phyloP scores from a whole-genome alignment of 2,797 vertebrate genomes.

The Alexandromys oeconomus region DNA sequence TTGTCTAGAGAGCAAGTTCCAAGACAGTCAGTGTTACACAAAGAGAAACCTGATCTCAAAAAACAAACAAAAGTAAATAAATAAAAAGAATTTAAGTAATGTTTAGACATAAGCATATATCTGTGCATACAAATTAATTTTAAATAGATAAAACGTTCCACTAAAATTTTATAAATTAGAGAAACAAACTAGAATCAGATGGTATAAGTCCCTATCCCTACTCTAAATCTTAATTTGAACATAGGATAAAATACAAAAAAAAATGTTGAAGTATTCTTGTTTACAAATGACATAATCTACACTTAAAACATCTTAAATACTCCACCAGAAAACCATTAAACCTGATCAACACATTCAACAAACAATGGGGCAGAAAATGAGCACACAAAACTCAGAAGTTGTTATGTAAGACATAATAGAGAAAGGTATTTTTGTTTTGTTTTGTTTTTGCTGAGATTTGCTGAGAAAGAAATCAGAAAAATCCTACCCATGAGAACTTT shows the following conservation, averaged over 20 bases:
- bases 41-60: background rate
- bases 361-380: background rate
- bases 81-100: background rate
- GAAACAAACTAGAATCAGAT: conserved; percentile 59
- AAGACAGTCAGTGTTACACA: background rate
- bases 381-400: background rate
- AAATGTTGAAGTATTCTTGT: background rate
- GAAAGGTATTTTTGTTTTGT: background rate
- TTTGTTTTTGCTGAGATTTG: background rate
- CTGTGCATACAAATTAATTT: background rate
- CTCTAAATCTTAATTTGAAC: background rate
- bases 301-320: background rate
- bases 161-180: conserved; percentile 31
- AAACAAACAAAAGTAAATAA: background rate
- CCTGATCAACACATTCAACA: background rate
- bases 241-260: background rate
- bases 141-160: conserved; percentile 31
- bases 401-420: background rate
- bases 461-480: background rate
- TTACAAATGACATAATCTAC: background rate
- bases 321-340: background rate
- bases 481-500: background rate
- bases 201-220: background rate
- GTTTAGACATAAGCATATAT: background rate
- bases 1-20: background rate